Base-by-base conservation (phyloP, 2,113 vertebrate genomes). In the Raphicerus campestris region DNA sequence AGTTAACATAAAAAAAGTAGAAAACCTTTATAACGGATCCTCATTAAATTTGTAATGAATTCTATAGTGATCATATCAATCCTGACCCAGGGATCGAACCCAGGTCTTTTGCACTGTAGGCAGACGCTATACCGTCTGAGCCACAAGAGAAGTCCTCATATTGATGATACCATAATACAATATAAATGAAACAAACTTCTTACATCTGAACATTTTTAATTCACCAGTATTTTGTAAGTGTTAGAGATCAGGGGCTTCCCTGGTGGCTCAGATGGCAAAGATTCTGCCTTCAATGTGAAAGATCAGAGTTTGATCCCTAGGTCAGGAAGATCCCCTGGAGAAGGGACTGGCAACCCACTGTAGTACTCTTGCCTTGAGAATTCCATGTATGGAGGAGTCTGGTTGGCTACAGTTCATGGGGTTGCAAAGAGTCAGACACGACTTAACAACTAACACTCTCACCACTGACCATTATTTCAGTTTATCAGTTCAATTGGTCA, bases 21-120 rank as follows among this genome's bases (percentile, higher is more conserved):
- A 80, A 32, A 11, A 5, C 1, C 10, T 82, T 22, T 51, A 15
- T 83, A 91, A 78, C 78, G 7, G 7, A 77, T 87, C n/a, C 7
- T 63, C 6, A 66, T 75, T 96, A 94, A 73, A 45, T 94, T 97
- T 70, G 26, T 78, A 75, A 70, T 91, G 20, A 94, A 58, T 95
- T 90, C 5, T 93, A n/a, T 45, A 53, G 56, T 96, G 45, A 42
- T 42, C n/a, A 17, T 49, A 49, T 49, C 2, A 1, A 49, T 49
- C 10, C 47, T 49, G 47, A 13, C 47, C 47, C 47, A 49, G 47
- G 11, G 47, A 13, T 49, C 11, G 2, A 13, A 49, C 47, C 47
- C 2, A 1, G 47, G 47, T 49, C 47, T 49, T 49, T 11, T 49
- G 47, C 10, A 49, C 47, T 49, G 2, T 49, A 49, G 47, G 47